Evolutionary conservation across 2,797 vertebrate species (phyloP).

Genomic region (Siniperca undulata): DNA sequence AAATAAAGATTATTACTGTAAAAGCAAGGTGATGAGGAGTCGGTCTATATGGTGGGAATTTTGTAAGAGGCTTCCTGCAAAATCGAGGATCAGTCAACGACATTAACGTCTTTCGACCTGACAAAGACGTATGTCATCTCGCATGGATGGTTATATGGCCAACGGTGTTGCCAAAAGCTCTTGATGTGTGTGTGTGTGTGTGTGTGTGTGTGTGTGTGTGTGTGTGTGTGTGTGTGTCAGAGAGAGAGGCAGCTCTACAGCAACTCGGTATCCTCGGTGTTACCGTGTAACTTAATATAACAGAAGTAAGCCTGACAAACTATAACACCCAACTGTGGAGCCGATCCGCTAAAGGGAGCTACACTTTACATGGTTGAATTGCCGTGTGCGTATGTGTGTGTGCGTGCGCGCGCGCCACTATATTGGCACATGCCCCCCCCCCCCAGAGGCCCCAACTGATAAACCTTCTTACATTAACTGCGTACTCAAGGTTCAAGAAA

Average conservation of each 20-base stretch:
- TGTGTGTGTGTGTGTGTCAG: neutral
- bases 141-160: constrained; percentile 20
- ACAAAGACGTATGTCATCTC: constrained; percentile 38
- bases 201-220: neutral
- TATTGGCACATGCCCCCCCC: constrained; percentile 23
- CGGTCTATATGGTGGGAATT: neutral
- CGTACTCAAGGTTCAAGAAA: neutral
- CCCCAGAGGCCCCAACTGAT: constrained; percentile 52
- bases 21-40: neutral
- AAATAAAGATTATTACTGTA: neutral
- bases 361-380: constrained; percentile 39
- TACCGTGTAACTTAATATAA: constrained; percentile 57
- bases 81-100: constrained; percentile 6
- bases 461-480: constrained; percentile 25
- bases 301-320: constrained; percentile 44
- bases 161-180: constrained; percentile 33
- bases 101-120: neutral
- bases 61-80: neutral
- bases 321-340: constrained; percentile 47
- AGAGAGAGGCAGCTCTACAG: constrained; percentile 1
- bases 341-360: constrained; percentile 33
- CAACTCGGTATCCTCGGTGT: constrained; percentile 21
- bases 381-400: constrained; percentile 19
- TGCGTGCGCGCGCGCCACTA: constrained; percentile 7
- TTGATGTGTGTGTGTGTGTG: constrained; percentile 1